These are phyloP conservation scores for Cryptotermes secundus DNA, from an alignment of 1,140 invertebrate genomes.

Conservation along the genomic window DNA sequence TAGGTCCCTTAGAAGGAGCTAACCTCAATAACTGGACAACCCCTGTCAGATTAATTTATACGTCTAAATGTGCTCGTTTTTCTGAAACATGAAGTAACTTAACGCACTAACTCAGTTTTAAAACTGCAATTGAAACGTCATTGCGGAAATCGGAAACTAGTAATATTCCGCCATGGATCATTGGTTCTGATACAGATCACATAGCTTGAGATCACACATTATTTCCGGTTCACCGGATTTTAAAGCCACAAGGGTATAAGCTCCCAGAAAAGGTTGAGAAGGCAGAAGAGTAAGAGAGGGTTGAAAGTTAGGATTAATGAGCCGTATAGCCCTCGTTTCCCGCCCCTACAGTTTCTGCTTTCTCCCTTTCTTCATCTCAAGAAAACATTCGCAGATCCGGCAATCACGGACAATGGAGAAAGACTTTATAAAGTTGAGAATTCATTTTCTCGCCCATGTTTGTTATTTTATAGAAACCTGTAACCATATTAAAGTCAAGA, in stretches of 20 bases:
- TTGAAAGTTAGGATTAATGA: slow-evolving; percentile 8
- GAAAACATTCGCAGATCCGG: background rate
- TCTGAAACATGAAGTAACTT: too few relatives aligned
- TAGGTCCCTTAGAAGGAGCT: too few relatives aligned
- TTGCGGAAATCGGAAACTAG: background rate
- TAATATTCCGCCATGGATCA: background rate
- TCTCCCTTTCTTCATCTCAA: background rate
- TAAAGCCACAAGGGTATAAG: slow-evolving; percentile 8
- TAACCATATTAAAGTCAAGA: too few relatives aligned
- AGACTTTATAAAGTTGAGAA: background rate
- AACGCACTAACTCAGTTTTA: background rate
- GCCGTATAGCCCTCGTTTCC: background rate
- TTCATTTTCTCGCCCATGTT: background rate
- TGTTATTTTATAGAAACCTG: too few relatives aligned
- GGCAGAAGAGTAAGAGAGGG: too few relatives aligned
- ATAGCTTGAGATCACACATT: background rate
- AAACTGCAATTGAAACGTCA: slow-evolving; percentile 19
- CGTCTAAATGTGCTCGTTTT: too few relatives aligned
- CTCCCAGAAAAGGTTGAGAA: background rate
- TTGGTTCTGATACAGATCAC: background rate
- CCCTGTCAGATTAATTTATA: too few relatives aligned
- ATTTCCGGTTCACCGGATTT: background rate
- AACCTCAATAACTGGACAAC: too few relatives aligned
- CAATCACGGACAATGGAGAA: background rate
- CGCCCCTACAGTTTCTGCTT: background rate